A percentile compares a stretch with the other conserved stretches of the same genome.
These are phyloP conservation scores for Lasioglossum marginatum DNA, from an alignment of 2,888 invertebrate genomes.

Conservation along the genomic window DNA sequence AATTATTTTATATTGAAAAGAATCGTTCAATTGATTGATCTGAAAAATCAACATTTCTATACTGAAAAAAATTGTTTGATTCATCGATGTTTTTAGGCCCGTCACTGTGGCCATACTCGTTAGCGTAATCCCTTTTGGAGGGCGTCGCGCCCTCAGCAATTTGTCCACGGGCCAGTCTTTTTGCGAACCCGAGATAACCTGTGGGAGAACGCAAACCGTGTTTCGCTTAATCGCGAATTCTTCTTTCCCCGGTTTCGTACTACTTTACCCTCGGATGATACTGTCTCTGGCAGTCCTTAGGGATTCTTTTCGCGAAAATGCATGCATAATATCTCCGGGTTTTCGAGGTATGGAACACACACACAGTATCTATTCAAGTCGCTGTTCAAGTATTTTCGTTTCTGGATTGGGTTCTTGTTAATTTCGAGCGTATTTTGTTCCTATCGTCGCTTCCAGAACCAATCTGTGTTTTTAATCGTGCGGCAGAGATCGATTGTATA, in stretches of 20 bases:
- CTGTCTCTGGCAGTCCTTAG: neutral
- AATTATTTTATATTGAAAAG: too few relatives aligned
- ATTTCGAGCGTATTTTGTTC: neutral
- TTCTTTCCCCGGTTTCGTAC: neutral
- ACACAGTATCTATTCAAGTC: neutral
- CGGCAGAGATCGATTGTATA: neutral
- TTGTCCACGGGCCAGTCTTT: neutral
- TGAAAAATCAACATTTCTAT: neutral
- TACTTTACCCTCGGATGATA: neutral
- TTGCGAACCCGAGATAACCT: slow-evolving; percentile 6
- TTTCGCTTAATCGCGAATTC: neutral
- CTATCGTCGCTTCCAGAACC: too few relatives aligned
- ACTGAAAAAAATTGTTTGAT: neutral
- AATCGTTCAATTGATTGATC: too few relatives aligned
- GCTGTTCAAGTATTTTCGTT: neutral
- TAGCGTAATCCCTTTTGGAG: neutral
- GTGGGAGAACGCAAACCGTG: slow-evolving; percentile 16
- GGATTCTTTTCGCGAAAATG: neutral
- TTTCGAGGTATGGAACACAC: neutral
- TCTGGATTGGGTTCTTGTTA: neutral
- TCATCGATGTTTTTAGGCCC: neutral
- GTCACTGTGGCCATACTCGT: neutral
- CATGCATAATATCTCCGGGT: neutral
- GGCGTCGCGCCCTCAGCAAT: neutral
- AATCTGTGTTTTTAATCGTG: neutral